Evolutionary conservation across 2,113 vertebrate genomes (phyloP), one percentile per base, ranked within the genome.

Genomic region (Terrapene triunguis): DNA sequence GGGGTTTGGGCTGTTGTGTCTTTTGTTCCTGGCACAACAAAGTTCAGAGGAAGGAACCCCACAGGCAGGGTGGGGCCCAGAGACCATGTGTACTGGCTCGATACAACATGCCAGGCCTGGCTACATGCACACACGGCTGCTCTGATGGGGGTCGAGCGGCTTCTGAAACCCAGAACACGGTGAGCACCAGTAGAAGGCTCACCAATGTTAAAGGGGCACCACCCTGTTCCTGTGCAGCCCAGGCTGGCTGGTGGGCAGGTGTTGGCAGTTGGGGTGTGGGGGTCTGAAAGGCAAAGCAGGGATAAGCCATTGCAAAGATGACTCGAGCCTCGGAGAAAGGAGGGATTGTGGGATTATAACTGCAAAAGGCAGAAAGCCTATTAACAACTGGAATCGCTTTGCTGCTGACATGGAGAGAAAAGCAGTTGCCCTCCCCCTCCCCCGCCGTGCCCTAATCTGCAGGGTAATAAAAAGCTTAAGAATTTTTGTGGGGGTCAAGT

Each of bases 311-410:
- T 0, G 59, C 82, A 65, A 80, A 94, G 88, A 89, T 29, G 0
- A 51, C 84, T 87, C 65, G 8, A 27, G 35, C 2, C 1, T 5
- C 29, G 81, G 93, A 96, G 95, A 96, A 96, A 93, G 87, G 84
- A 92, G 13, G 62, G 95, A 92, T 96, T 92, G 90, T 83, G 74
- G 90, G 96, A 98, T 97, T 97, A 97, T 24, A 0, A 24, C 38
- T 0, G 42, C 87, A 74, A 88, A 93, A 4, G 3, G 86, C 80
- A 2, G 6, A 86, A 94, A 96, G 38, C 35, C 84, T 51, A 0
- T 53, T 69, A 93, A 89, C 87, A 29, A 88, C 12, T 1, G 51
- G 35, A 80, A 97, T 95, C 81, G 93, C 3, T 84, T 57, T 85
- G 80, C 42, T 88, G 13, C 50, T 53, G 10, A 51, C 79, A 59